Percentiles rank a stretch among this genome's conserved stretches.
Evolutionary conservation across 2,888 invertebrate genomes (phyloP).

Genomic region (Stenotaenia linearis): DNA sequence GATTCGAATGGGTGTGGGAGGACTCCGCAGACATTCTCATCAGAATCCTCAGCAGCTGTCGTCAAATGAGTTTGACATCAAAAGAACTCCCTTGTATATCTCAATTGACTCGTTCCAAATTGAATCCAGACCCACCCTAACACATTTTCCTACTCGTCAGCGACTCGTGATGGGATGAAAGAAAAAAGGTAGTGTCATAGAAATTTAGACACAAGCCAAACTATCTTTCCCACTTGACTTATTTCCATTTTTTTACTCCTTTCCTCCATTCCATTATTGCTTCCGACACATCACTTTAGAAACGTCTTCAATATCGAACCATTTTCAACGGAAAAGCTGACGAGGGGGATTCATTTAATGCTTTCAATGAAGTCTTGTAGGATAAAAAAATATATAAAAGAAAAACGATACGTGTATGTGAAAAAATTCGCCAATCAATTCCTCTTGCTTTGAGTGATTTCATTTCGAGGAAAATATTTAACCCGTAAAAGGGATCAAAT

Average conservation of each 20-base stretch:
- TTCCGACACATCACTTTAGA: not conserved
- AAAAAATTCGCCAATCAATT: not conserved
- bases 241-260: not conserved
- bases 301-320: constrained; percentile 15
- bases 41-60: constrained; percentile 24
- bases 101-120: constrained; percentile 24
- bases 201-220: constrained; percentile 6
- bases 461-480: not conserved
- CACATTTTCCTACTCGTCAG: constrained; percentile 19
- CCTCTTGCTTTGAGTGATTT: not conserved
- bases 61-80: constrained; percentile 23
- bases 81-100: constrained; percentile 16
- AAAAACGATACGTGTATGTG: not conserved
- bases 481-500: not conserved
- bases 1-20: constrained; percentile 13
- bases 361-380: not conserved
- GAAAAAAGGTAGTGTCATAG: not conserved
- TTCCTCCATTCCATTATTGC: not conserved
- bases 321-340: not conserved
- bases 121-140: constrained; percentile 22
- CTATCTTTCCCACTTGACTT: constrained; percentile 16
- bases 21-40: constrained; percentile 4
- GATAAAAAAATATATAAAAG: not conserved
- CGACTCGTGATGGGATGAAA: not conserved
- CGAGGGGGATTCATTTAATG: constrained; percentile 9